Evolutionary conservation across 2,797 vertebrate species (phyloP).

Genomic region (Enteromius unitaeniatus): DNA sequence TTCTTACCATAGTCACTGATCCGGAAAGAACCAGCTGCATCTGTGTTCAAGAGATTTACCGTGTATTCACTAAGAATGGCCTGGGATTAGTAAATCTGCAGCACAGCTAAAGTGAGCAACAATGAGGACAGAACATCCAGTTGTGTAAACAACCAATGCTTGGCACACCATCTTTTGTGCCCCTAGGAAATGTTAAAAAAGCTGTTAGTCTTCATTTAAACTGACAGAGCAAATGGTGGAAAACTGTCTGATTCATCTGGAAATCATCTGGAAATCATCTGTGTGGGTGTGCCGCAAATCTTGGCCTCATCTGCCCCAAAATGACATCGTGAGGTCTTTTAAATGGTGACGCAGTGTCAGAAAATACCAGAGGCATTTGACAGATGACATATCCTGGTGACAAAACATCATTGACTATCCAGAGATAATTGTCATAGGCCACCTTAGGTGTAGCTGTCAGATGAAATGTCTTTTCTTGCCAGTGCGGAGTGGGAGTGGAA

Average conservation of each 20-base stretch:
- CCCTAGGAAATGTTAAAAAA: conserved; percentile 42
- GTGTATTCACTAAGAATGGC: conserved; percentile 43
- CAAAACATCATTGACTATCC: conserved; percentile 30
- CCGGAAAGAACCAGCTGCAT: conserved; percentile 48
- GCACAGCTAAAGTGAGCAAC: conserved; percentile 48
- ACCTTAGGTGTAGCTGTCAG: conserved; percentile 16
- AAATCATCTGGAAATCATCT: conserved; percentile 28
- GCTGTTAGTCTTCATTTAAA: conserved; percentile 38
- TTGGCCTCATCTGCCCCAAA: conserved; percentile 9
- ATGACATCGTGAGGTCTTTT: conserved; percentile 12
- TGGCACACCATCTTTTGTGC: conserved; percentile 27
- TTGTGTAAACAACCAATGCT: conserved; percentile 55
- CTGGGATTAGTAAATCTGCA: conserved; percentile 51
- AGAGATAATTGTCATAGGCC: conserved; percentile 35
- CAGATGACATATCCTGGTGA: conserved; percentile 15
- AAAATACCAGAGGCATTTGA: conserved; percentile 29
- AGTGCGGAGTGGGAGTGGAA: conserved; percentile 23
- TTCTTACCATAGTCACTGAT: conserved; percentile 42
- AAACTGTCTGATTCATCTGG: conserved; percentile 8
- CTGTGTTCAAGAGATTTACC: conserved; percentile 48
- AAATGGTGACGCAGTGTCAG: conserved; percentile 12
- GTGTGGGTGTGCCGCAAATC: neutral
- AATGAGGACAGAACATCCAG: conserved; percentile 43
- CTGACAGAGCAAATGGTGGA: neutral
- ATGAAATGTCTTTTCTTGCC: conserved; percentile 2